Evolutionary conservation across 2,113 vertebrate species (phyloP), one percentile per base, ranked within the genome.

Genomic region (Eulemur macaco): DNA sequence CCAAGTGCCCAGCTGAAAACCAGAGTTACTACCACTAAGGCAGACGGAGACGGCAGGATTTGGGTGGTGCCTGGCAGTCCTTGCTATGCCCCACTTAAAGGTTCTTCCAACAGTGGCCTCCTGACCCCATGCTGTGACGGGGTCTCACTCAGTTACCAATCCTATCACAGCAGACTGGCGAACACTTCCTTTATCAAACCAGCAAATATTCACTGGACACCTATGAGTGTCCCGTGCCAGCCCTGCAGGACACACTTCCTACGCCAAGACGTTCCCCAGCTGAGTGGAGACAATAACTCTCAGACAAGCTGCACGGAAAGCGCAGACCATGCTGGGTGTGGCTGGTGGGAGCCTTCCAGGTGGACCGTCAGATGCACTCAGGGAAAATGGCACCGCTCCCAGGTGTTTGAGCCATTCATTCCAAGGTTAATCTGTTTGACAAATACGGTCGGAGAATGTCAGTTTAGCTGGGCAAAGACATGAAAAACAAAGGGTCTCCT

Each of bases 141-240:
- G 52, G 47, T 63, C 31, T 60, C 71, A 21, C 21, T 60, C 34
- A 14, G 13, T 23, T n/a, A 88, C 45, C 12, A 50, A 13, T 34
- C 42, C 12, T 39, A 50, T 54, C 25, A 31, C 25, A 39, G 21
- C 42, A 82, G 25, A 74, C 42, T 39, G 45, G 42, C 27, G n/a
- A 31, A 76, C 42, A 15, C 21, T 76, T 60, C 54, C 54, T 60
- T n/a, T 25, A 37, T 12, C 29, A 27, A 76, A 56, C 23, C 17
- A 47, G 64, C 39, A 84, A 31, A 39, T 50, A 42, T 64, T 47
- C 31, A 7, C 63, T 4, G 8, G 17, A 66, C 9, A 52, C 63
- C 8, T 47, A 0, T 18, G 23, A 18, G 18, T 0, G 0, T 39
- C 76, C 23, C 12, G 15, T 3, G 1, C 31, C 2, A 56, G 60